These are phyloP conservation scores for Drosophila ercepeae DNA, from an alignment of 1,140 invertebrate genomes.

Conservation along the genomic window DNA sequence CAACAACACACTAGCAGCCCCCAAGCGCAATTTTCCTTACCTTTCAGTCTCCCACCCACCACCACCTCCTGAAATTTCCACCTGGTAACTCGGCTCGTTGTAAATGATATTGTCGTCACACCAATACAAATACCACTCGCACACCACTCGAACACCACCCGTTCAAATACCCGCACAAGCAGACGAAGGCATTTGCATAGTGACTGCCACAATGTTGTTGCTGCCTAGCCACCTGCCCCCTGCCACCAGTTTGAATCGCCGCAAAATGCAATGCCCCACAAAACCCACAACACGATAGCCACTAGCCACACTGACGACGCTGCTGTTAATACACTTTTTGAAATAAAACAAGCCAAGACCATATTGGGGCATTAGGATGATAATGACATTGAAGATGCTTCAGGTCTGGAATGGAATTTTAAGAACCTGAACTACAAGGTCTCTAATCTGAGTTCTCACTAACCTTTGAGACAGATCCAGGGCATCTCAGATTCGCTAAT, in stretches of 20 bases:
- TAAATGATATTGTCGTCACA: conserved; percentile 79
- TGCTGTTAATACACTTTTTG: conserved; percentile 28
- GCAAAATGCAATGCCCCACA: conserved; percentile 42
- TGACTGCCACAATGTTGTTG: conserved; percentile 42
- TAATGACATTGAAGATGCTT: conserved; percentile 33
- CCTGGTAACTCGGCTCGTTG: conserved; percentile 56
- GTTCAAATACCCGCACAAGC: conserved; percentile 14
- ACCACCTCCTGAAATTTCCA: conserved; percentile 17
- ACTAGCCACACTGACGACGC: conserved; percentile 26
- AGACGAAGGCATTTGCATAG: conserved; percentile 57
- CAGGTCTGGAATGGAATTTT: background rate
- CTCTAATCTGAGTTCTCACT: background rate
- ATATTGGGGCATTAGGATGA: conserved; percentile 13
- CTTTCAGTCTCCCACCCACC: background rate
- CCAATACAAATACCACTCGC: conserved; percentile 33
- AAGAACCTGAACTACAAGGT: too few species aligned
- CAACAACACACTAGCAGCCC: conserved; percentile 33
- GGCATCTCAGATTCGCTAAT: background rate
- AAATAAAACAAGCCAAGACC: background rate
- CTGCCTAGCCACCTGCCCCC: background rate
- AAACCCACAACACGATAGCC: conserved; percentile 3
- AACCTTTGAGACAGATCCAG: background rate
- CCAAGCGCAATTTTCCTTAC: conserved; percentile 22
- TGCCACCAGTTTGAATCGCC: background rate
- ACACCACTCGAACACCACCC: conserved; percentile 17